Evolutionary conservation across 2,797 vertebrate genomes (phyloP).

Genomic region (Micropoecilia bifurca): DNA sequence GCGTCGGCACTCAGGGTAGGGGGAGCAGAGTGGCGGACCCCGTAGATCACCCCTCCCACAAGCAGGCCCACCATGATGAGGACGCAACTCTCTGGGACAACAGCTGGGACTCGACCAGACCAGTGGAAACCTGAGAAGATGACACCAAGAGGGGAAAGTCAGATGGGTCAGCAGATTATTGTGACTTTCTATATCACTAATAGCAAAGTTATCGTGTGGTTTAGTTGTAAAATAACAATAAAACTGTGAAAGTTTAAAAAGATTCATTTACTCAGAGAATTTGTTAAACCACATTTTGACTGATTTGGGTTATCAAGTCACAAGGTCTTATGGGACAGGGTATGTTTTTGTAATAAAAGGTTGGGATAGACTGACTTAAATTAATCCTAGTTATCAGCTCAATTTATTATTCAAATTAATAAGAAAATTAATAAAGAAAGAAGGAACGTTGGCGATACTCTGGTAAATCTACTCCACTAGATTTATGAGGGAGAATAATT

Average conservation of each 20-base stretch:
- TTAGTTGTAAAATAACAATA: background rate
- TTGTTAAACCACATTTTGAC: background rate
- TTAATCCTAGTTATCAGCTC: background rate
- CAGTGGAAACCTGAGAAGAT: conserved; percentile 82
- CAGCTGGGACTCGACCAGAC: conserved; percentile 81
- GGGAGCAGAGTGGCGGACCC: conserved; percentile 82
- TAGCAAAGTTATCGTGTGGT: background rate
- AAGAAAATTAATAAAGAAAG: too few relatives aligned
- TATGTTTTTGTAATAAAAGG: background rate
- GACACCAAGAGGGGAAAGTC: background rate
- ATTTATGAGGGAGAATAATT: background rate
- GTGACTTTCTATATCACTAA: background rate
- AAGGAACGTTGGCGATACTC: background rate
- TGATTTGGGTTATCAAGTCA: background rate
- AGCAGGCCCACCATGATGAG: conserved; percentile 88
- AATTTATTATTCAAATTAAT: too few relatives aligned
- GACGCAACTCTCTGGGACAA: conserved; percentile 87
- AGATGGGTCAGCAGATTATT: background rate
- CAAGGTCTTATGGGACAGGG: background rate
- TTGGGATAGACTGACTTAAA: background rate
- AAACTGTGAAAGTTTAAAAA: background rate
- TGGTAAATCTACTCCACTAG: background rate
- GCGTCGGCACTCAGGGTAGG: conserved; percentile 84
- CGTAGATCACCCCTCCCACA: conserved; percentile 86
- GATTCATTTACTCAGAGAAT: background rate